phyloP scores from a whole-genome alignment of 2,888 invertebrate species.

The Troglohyphantes excavatus region DNA sequence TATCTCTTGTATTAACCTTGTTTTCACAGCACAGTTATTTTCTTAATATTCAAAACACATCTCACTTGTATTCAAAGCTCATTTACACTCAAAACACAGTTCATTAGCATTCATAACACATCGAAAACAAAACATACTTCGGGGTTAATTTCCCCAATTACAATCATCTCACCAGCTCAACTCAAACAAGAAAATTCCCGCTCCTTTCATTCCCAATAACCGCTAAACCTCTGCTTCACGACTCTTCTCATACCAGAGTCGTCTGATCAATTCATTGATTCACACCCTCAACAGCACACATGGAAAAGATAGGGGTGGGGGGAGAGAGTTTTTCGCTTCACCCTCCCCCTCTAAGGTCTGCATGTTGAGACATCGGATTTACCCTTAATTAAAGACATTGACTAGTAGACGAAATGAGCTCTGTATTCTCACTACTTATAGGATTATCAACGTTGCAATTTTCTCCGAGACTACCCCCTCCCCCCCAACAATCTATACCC shows the following conservation, averaged over 20 bases:
- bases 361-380: conserved; percentile 60
- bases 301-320: too few species aligned
- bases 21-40: too few species aligned
- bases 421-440: conserved; percentile 50
- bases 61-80: too few species aligned
- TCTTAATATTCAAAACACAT: too few species aligned
- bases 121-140: too few species aligned
- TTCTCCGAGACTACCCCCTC: conserved; percentile 13
- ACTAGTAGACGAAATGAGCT: conserved; percentile 7
- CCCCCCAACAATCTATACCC: conserved; percentile 7
- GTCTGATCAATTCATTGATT: conserved; percentile 35
- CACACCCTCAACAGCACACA: not conserved
- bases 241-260: not conserved
- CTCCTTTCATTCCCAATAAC: not conserved
- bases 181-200: not conserved
- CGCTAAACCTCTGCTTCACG: not conserved
- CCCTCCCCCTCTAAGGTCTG: not conserved
- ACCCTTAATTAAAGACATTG: conserved; percentile 61
- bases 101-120: too few species aligned
- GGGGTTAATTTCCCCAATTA: too few species aligned
- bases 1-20: too few species aligned
- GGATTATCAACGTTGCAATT: conserved; percentile 68
- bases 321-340: not conserved
- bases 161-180: too few species aligned
- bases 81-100: too few species aligned